phyloP scores from a whole-genome alignment of 1,140 invertebrate species.

The Aleiodes sp. region DNA sequence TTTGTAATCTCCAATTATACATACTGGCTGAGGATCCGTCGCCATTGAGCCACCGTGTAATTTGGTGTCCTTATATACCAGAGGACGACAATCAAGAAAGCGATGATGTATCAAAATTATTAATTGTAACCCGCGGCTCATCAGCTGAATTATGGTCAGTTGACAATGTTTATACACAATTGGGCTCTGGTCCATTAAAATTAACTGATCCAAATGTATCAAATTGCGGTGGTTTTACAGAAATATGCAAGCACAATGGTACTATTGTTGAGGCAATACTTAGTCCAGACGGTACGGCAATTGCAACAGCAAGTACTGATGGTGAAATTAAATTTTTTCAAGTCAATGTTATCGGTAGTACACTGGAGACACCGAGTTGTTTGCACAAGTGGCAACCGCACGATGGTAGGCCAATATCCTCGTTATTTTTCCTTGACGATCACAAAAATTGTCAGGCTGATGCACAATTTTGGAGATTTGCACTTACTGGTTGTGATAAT shows the following conservation, averaged over 20 bases:
- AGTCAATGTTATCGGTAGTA: conserved; percentile 63
- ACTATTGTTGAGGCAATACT: conserved; percentile 88
- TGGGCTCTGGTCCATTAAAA: conserved; percentile 43
- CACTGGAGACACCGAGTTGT: conserved; percentile 72
- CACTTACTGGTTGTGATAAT: conserved; percentile 87
- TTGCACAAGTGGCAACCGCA: conserved; percentile 93
- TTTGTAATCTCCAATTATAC: conserved; percentile 68
- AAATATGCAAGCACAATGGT: conserved; percentile 74
- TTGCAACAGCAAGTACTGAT: conserved; percentile 88
- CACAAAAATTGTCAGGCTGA: conserved; percentile 82
- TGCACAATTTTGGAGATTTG: conserved; percentile 93
- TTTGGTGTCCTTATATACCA: conserved; percentile 94
- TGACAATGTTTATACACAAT: conserved; percentile 48
- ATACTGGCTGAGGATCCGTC: conserved; percentile 58
- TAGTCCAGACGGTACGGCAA: conserved; percentile 91
- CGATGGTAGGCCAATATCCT: conserved; percentile 83
- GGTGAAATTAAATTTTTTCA: conserved; percentile 94
- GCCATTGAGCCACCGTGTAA: conserved; percentile 70
- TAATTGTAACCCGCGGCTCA: conserved; percentile 82
- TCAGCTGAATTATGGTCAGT: conserved; percentile 70
- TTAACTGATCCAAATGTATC: conserved; percentile 48
- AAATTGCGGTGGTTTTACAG: conserved; percentile 63
- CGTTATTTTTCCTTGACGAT: conserved; percentile 92
- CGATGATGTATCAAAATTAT: conserved; percentile 80
- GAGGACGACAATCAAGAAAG: conserved; percentile 69